These are phyloP conservation scores for Archivesica marissinica DNA, from an alignment of 1,140 invertebrate species.

Conservation along the genomic window DNA sequence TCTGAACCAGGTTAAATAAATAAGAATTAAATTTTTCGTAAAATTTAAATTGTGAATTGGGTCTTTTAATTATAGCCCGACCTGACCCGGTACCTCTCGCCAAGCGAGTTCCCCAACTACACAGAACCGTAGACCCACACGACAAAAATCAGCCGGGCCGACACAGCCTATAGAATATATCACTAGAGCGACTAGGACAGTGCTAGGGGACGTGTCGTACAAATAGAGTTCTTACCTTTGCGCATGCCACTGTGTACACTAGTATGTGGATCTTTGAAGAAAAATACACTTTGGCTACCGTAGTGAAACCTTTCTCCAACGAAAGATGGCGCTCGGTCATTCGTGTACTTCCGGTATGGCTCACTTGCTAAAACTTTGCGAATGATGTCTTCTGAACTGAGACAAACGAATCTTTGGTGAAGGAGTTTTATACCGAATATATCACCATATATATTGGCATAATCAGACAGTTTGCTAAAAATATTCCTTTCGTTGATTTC, in stretches of 20 bases:
- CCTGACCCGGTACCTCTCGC: no score
- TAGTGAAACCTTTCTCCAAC: not conserved
- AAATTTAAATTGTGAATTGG: no score
- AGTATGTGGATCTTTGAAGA: not conserved
- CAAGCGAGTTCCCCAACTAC: no score
- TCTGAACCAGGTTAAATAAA: no score
- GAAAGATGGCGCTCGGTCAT: not conserved
- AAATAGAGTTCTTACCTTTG: no score
- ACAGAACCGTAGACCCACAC: no score
- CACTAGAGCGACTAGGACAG: no score
- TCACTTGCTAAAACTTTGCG: not conserved
- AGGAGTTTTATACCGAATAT: not conserved
- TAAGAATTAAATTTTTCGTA: no score
- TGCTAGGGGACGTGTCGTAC: no score
- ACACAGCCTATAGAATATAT: no score
- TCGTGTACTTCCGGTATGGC: not conserved
- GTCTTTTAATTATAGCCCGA: no score
- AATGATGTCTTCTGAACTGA: not conserved
- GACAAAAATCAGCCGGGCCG: no score
- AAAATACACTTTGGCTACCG: not conserved
- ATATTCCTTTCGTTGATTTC: not conserved
- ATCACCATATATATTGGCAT: not conserved
- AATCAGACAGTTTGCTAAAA: not conserved
- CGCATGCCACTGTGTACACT: not conserved
- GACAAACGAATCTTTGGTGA: not conserved